Percentiles rank a stretch among this genome's conserved stretches.
Evolutionary conservation across 2,797 vertebrate genomes (phyloP).

Genomic region (Chloroceryle inda): DNA sequence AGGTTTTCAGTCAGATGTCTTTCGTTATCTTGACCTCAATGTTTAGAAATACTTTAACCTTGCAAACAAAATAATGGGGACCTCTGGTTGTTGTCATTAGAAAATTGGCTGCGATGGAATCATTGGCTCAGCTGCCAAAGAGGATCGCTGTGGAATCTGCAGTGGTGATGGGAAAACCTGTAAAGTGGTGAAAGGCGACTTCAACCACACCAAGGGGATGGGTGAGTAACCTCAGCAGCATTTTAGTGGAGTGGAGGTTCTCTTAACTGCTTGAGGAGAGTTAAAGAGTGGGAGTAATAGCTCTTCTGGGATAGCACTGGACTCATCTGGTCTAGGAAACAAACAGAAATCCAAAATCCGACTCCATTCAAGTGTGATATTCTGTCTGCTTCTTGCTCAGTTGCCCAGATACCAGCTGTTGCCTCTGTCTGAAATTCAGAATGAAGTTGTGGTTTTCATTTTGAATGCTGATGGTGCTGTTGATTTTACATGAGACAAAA

Average conservation of each 20-base stretch:
- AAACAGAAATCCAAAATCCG: not conserved
- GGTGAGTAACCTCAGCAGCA: slow-evolving; percentile 82
- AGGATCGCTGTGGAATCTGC: slow-evolving; percentile 94
- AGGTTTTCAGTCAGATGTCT: not conserved
- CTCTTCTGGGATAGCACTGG: not conserved
- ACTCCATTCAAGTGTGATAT: not conserved
- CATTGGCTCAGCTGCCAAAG: slow-evolving; percentile 92
- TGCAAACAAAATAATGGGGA: slow-evolving; percentile 41
- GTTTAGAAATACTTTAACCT: not conserved
- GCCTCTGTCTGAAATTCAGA: not conserved
- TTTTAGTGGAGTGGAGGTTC: not conserved
- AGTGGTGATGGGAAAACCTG: slow-evolving; percentile 94
- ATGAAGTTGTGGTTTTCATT: not conserved
- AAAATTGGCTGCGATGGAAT: slow-evolving; percentile 96
- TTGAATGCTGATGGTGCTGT: not conserved
- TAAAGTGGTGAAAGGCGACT: slow-evolving; percentile 94
- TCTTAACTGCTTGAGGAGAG: not conserved
- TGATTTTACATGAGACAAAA: not conserved
- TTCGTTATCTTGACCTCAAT: not conserved
- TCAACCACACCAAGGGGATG: slow-evolving; percentile 94
- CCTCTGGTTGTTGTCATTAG: slow-evolving; percentile 81
- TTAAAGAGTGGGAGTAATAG: not conserved
- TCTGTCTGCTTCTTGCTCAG: not conserved
- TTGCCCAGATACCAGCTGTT: not conserved
- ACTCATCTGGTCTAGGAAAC: not conserved